Base-by-base conservation (phyloP, 1,140 invertebrate species). In the Atopsyche davidsoni region DNA sequence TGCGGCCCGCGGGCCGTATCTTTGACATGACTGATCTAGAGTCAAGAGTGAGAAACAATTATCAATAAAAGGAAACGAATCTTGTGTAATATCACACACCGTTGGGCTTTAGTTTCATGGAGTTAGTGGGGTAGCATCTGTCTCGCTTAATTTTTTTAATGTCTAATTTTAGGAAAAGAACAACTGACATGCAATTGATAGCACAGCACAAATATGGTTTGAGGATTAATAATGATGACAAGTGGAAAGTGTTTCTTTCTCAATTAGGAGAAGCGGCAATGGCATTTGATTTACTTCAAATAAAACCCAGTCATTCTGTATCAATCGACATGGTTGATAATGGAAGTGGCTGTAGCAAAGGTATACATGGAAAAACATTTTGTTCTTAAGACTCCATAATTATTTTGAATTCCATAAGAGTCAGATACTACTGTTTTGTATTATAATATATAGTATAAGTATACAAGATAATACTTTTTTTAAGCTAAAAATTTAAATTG, bases 281-380 rank as follows among this genome's bases (percentile, higher is more conserved):
- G 0, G 72, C 62, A 3, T 80, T 85, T 62, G 82, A 86, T 62
- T 64, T 87, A 36, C 62, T 85, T 2, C 73, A 79, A 57, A 75
- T 79, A 10, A 83, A 80, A 59, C 78, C 75, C 3, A 71, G 61
- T 51, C 67, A 68, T 53, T 60, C 73, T 40, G 64, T 78, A n/a
- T 64, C 70, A 57, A 64, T 79, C n/a, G 64, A 67, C 17, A 64
- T 66, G 54, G 60, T 69, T 42, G 55, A 59, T 31, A 60, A 60
- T 6, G 53, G 61, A 49, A 38, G 60, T 16, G 67, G 68, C 19
- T 67, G 60, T 31, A 72, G 72, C 49, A 75, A 67, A 68, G 64
- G 62, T 66, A 62, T 38, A 46, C 51, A 35, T 54, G n/a, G n/a
- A n/a, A n/a, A n/a, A n/a, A n/a, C n/a, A n/a, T n/a, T n/a, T n/a